A percentile compares a stretch with the other conserved stretches of the same genome.
Conservation (phyloP, 2,888 invertebrate genomes). For the Drosophila merina region DNA sequence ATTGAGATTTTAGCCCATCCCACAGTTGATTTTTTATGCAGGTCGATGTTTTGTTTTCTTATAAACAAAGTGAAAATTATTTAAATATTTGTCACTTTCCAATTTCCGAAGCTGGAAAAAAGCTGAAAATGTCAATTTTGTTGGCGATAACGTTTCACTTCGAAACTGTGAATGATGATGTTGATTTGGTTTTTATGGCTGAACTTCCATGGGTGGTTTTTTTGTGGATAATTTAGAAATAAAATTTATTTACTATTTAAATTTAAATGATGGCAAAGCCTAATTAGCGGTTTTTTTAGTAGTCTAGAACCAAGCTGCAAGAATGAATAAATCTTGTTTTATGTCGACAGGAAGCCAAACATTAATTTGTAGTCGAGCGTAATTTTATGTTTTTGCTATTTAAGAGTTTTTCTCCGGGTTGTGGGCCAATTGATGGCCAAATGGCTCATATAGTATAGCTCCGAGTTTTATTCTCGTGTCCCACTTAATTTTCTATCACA, state of each 20-base stretch:
- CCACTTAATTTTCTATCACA: constrained; percentile 42
- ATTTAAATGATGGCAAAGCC: background rate
- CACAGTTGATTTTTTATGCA: constrained; percentile 60
- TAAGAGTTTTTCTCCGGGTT: constrained; percentile 27
- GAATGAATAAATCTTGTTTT: constrained; percentile 33
- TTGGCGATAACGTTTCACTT: constrained; percentile 30
- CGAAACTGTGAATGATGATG: constrained; percentile 22
- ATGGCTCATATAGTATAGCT: background rate
- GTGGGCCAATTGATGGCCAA: constrained; percentile 28
- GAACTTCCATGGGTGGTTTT: background rate
- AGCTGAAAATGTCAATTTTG: constrained; percentile 10
- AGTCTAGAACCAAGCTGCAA: background rate
- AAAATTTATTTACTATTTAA: background rate
- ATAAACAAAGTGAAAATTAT: constrained; percentile 69
- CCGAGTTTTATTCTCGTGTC: constrained; percentile 18
- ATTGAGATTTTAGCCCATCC: constrained; percentile 64
- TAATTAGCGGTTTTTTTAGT: constrained; percentile 14
- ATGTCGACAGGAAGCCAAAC: constrained; percentile 25
- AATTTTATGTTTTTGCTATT: constrained; percentile 32
- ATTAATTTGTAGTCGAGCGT: constrained; percentile 36
- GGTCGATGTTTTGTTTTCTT: constrained; percentile 60
- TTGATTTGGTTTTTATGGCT: constrained; percentile 31
- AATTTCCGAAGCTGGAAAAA: constrained; percentile 20
- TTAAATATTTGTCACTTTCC: constrained; percentile 72
- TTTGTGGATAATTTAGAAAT: background rate